A percentile compares a stretch with the other conserved stretches of the same genome.
Evolutionary conservation across 2,113 vertebrate genomes (phyloP).

Genomic region (Otus sunia): DNA sequence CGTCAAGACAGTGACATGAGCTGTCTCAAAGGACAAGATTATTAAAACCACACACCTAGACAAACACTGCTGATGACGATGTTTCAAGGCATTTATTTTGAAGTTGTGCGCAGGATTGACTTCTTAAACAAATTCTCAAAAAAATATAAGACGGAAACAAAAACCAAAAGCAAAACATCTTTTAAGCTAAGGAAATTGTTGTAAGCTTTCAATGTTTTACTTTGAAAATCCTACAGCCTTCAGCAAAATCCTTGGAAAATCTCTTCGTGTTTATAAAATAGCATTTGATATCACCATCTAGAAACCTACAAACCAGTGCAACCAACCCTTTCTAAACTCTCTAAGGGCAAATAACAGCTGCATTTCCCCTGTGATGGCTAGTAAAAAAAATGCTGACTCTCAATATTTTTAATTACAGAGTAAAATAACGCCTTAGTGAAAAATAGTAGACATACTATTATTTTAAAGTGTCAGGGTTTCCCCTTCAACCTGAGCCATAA

Average conservation of each 20-base stretch:
- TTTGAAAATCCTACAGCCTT: slow-evolving; percentile 58
- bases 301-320: slow-evolving; percentile 14
- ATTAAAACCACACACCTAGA: slow-evolving; percentile 18
- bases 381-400: slow-evolving; percentile 39
- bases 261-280: slow-evolving; percentile 48
- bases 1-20: neutral
- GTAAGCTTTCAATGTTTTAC: slow-evolving; percentile 56
- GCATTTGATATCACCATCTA: slow-evolving; percentile 1
- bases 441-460: slow-evolving; percentile 21
- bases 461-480: slow-evolving; percentile 22
- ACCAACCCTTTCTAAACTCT: neutral
- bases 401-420: slow-evolving; percentile 52
- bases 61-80: neutral
- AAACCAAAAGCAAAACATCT: slow-evolving; percentile 50
- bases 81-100: neutral
- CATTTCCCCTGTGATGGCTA: slow-evolving; percentile 2
- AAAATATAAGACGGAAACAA: neutral
- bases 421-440: slow-evolving; percentile 41
- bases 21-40: neutral
- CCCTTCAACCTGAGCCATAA: neutral
- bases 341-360: slow-evolving; percentile 33
- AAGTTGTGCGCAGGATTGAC: neutral
- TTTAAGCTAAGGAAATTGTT: slow-evolving; percentile 54
- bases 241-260: slow-evolving; percentile 48
- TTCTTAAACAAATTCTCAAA: slow-evolving; percentile 35